Evolutionary conservation across 1,140 invertebrate species (phyloP).

Genomic region (Stenopsyche tienmushanensis): DNA sequence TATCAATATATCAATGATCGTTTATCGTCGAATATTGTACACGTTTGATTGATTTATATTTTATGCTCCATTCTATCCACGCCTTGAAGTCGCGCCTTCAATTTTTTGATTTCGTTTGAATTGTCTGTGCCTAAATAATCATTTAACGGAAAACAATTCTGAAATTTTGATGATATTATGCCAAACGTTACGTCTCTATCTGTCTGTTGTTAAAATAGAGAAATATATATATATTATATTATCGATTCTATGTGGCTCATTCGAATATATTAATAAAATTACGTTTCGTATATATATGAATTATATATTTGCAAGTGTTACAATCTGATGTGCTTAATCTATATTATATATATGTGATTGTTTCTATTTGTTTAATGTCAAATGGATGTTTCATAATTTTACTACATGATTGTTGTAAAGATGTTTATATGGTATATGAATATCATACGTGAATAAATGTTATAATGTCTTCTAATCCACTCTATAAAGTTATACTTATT

Average conservation of each 20-base stretch:
- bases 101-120: slow-evolving; percentile 15
- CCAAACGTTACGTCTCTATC: not conserved
- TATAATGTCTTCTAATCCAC: slow-evolving; percentile 19
- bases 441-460: slow-evolving; percentile 29
- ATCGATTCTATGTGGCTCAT: not conserved
- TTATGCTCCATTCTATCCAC: slow-evolving; percentile 18
- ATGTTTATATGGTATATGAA: slow-evolving; percentile 28
- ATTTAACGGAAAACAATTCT: too few relatives aligned
- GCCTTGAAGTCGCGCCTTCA: slow-evolving; percentile 30
- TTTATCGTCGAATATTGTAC: too few relatives aligned
- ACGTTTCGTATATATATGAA: not conserved
- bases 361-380: slow-evolving; percentile 24
- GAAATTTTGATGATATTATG: slow-evolving; percentile 6
- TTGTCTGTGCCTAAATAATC: slow-evolving; percentile 33
- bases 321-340: slow-evolving; percentile 35
- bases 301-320: slow-evolving; percentile 10
- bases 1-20: too few relatives aligned
- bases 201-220: not conserved
- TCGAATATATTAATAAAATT: not conserved
- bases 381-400: slow-evolving; percentile 34
- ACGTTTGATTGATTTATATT: too few relatives aligned
- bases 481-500: slow-evolving; percentile 11
- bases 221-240: slow-evolving; percentile 19
- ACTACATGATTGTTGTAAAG: slow-evolving; percentile 32
- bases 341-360: slow-evolving; percentile 31